A percentile compares a stretch with the other conserved stretches of the same genome.
Conservation (phyloP, 2,888 invertebrate genomes). For the Lydus trimaculatus region DNA sequence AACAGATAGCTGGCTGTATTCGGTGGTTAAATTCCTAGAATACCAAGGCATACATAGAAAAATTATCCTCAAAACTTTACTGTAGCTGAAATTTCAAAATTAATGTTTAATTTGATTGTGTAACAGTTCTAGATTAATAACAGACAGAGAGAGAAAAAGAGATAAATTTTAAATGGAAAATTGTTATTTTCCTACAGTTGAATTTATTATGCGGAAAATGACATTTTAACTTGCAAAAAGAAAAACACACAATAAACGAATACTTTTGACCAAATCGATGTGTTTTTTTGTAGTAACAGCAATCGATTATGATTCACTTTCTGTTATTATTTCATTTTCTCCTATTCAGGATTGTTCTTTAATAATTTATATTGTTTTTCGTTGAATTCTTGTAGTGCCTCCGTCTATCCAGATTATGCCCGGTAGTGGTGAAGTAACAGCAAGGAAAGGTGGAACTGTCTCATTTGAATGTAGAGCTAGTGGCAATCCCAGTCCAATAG, state of each 20-base stretch:
- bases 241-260: neutral
- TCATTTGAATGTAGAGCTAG: conserved; percentile 61
- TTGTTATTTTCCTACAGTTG: neutral
- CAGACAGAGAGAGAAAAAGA: neutral
- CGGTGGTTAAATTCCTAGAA: neutral
- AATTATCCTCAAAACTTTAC: neutral
- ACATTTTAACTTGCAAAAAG: neutral
- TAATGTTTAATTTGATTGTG: too few relatives aligned
- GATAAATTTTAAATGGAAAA: neutral
- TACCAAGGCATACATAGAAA: neutral
- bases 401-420: conserved; percentile 59
- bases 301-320: neutral
- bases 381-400: conserved; percentile 51
- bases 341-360: too few relatives aligned
- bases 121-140: neutral
- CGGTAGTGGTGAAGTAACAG: conserved; percentile 55
- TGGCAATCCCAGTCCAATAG: conserved; percentile 61
- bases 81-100: neutral
- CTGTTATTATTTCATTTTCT: too few relatives aligned
- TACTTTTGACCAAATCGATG: neutral
- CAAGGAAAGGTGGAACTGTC: conserved; percentile 60
- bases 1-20: conserved; percentile 3
- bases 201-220: neutral
- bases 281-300: neutral
- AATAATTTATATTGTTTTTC: neutral